Percentiles rank a stretch among this genome's conserved stretches.
These are phyloP conservation scores for Zaprionus nigranus DNA, from an alignment of 1,140 invertebrate species.

Conservation along the genomic window DNA sequence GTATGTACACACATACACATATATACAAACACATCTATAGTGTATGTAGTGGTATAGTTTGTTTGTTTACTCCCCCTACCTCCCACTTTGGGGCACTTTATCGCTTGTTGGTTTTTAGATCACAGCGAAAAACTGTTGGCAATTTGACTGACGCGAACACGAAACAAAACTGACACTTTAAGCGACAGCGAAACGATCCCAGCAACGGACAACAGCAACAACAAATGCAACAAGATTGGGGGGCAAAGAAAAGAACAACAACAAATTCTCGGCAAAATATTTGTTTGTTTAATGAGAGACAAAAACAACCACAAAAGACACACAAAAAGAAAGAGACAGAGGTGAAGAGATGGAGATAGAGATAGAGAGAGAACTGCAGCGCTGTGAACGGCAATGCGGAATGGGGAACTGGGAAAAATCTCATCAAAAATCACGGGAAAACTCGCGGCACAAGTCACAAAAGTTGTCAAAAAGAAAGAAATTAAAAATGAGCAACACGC, in stretches of 20 bases:
- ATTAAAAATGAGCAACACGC: constrained; percentile 17
- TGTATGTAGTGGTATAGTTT: constrained; percentile 42
- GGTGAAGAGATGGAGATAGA: neutral
- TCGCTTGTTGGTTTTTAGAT: constrained; percentile 43
- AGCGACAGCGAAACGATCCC: constrained; percentile 59
- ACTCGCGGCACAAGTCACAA: constrained; percentile 36
- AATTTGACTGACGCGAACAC: constrained; percentile 75
- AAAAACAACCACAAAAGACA: constrained; percentile 3
- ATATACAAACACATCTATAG: neutral
- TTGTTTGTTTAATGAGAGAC: constrained; percentile 32
- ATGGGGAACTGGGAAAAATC: constrained; percentile 26
- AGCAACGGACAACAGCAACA: constrained; percentile 47
- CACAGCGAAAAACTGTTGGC: constrained; percentile 50
- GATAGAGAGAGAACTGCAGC: neutral
- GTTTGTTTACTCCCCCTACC: constrained; percentile 35
- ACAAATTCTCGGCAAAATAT: constrained; percentile 12
- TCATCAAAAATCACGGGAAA: constrained; percentile 26
- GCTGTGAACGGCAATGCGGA: neutral
- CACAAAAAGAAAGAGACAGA: constrained; percentile 3
- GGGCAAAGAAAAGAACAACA: constrained; percentile 1
- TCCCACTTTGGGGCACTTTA: neutral
- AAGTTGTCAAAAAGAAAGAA: constrained; percentile 32
- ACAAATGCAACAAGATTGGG: neutral
- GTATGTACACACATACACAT: neutral
- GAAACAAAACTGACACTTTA: constrained; percentile 79